These are phyloP conservation scores for Chaetops frenatus DNA, from an alignment of 2,113 vertebrate species.

Conservation along the genomic window DNA sequence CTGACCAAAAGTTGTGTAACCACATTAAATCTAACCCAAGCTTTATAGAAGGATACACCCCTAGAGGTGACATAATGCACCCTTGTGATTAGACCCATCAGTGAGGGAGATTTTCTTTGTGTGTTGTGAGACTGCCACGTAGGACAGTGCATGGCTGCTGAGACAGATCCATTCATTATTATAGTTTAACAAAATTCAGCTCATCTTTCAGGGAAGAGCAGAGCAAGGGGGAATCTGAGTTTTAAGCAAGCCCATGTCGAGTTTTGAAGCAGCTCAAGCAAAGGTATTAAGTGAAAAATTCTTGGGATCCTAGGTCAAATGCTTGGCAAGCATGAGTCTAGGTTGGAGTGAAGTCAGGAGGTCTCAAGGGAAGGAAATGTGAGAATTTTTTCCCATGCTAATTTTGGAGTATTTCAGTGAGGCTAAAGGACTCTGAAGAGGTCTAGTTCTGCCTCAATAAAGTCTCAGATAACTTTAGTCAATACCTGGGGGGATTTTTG, in stretches of 20 bases:
- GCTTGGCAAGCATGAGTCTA: not conserved
- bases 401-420: not conserved
- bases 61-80: not conserved
- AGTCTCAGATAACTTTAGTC: not conserved
- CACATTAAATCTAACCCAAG: not conserved
- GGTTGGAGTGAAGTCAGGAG: not conserved
- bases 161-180: not conserved
- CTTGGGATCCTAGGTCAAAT: not conserved
- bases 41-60: not conserved
- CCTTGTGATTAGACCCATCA: not conserved
- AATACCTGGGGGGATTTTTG: not conserved
- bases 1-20: not conserved
- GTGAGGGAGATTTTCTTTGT: not conserved
- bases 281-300: not conserved
- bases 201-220: not conserved
- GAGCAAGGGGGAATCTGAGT: not conserved
- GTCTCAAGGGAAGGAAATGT: not conserved
- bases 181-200: not conserved
- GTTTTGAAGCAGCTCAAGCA: not conserved
- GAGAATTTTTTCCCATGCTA: not conserved
- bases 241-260: not conserved
- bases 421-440: not conserved
- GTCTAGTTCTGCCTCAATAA: not conserved
- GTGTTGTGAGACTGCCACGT: fast-evolving
- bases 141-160: not conserved